Percentiles rank a stretch among this genome's conserved stretches.
These are phyloP conservation scores for Agelastica alni DNA, from an alignment of 2,888 invertebrate species.

Conservation along the genomic window DNA sequence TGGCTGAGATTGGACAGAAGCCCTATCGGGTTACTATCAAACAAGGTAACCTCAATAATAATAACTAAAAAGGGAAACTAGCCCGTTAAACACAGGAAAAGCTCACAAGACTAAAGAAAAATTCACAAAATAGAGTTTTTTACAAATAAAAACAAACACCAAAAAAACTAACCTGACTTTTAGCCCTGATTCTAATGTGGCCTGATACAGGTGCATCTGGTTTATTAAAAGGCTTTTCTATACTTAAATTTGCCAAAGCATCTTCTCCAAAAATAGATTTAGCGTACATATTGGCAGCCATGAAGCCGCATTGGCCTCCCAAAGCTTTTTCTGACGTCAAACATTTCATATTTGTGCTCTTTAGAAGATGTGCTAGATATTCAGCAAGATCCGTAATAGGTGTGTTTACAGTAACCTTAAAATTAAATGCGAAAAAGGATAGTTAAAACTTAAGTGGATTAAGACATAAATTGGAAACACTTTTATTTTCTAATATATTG, in stretches of 20 bases:
- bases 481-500: no score
- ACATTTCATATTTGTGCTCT: slow-evolving; percentile 98
- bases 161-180: slow-evolving; percentile 81
- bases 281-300: slow-evolving; percentile 99
- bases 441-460: no score
- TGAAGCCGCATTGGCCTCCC: slow-evolving; percentile 97
- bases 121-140: not conserved
- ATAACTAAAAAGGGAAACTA: no score
- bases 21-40: no score
- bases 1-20: no score
- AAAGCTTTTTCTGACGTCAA: slow-evolving; percentile 97
- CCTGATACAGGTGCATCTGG: slow-evolving; percentile 89
- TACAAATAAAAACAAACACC: not conserved
- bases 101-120: not conserved
- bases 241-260: slow-evolving; percentile 97
- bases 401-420: slow-evolving; percentile 85
- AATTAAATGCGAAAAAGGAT: not conserved
- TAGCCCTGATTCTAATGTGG: slow-evolving; percentile 96
- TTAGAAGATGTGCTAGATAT: slow-evolving; percentile 88
- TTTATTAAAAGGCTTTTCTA: slow-evolving; percentile 91
- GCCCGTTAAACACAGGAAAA: no score
- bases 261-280: slow-evolving; percentile 98
- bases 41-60: not conserved
- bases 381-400: slow-evolving; percentile 89
- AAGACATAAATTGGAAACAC: no score